Evolutionary conservation across 2,113 vertebrate genomes (phyloP).

Genomic region (Hyla sarda): DNA sequence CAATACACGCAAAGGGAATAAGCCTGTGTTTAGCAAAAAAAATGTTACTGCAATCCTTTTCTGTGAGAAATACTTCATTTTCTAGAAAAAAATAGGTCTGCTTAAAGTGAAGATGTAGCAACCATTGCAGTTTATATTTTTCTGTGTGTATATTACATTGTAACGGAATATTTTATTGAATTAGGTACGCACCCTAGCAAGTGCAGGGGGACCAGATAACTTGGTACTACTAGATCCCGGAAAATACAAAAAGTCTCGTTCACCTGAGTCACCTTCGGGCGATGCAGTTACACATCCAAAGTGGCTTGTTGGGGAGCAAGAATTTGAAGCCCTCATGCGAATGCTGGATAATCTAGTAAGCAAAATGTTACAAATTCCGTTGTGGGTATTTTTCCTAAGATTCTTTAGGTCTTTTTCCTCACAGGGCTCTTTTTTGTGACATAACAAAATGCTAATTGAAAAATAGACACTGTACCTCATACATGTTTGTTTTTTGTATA

Average conservation of each 20-base stretch:
- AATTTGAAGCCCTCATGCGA: constrained; percentile 97
- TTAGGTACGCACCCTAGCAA: constrained; percentile 95
- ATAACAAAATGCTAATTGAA: too few species aligned
- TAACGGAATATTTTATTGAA: background rate
- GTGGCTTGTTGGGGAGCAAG: constrained; percentile 96
- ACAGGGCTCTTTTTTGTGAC: too few species aligned
- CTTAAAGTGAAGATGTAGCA: background rate
- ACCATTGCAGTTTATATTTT: background rate
- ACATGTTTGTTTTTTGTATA: too few species aligned
- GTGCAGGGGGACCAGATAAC: constrained; percentile 95
- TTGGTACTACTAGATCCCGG: constrained; percentile 91
- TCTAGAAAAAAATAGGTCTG: too few species aligned
- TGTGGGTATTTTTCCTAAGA: background rate
- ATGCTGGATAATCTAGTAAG: constrained; percentile 99
- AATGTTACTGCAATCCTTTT: too few species aligned
- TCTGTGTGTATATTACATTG: background rate
- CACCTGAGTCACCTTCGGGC: constrained; percentile 77
- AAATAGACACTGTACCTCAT: too few species aligned
- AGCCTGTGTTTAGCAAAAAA: too few species aligned
- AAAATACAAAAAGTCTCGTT: constrained; percentile 90
- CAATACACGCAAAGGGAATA: too few species aligned
- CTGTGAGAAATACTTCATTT: too few species aligned
- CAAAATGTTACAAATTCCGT: background rate
- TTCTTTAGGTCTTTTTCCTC: too few species aligned
- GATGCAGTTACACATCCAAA: constrained; percentile 82